Conservation (phyloP, 2,888 invertebrate species). For the Drosophila setosimentum region DNA sequence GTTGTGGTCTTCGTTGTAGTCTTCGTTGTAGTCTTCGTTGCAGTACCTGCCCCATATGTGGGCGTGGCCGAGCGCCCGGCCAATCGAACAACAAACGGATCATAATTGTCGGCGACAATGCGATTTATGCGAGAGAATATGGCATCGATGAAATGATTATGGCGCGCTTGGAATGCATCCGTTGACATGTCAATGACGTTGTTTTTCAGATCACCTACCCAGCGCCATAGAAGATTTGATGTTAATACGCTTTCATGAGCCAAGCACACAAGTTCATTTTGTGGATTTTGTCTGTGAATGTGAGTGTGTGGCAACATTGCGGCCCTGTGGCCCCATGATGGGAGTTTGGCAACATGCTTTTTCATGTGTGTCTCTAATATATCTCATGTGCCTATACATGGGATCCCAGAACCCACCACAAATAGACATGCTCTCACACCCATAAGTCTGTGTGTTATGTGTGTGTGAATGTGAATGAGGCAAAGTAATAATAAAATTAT, state of each 20-base stretch:
- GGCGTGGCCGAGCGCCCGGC: conserved; percentile 67
- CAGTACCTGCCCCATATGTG: conserved; percentile 24
- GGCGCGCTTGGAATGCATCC: conserved; percentile 89
- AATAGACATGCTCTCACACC: conserved; percentile 16
- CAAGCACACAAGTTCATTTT: conserved; percentile 38
- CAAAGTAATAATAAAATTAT: conserved; percentile 4
- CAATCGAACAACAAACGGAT: conserved; percentile 91
- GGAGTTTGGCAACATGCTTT: conserved; percentile 42
- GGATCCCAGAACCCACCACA: conserved; percentile 30
- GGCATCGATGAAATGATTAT: conserved; percentile 94
- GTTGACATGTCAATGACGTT: conserved; percentile 84
- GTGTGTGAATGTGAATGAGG: background rate
- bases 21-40: conserved; percentile 58
- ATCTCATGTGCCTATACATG: background rate
- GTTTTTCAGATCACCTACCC: conserved; percentile 82
- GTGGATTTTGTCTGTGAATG: conserved; percentile 22
- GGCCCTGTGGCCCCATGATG: conserved; percentile 24
- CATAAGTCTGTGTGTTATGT: conserved; percentile 18
- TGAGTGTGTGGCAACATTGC: conserved; percentile 18
- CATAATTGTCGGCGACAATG: conserved; percentile 91
- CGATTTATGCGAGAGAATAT: conserved; percentile 93
- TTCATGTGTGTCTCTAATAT: conserved; percentile 57
- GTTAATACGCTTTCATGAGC: conserved; percentile 49
- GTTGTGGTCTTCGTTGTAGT: conserved; percentile 56
- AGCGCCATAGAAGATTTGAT: conserved; percentile 39